Conservation (phyloP, 2,888 invertebrate genomes). For the Marronus borbonicus region DNA sequence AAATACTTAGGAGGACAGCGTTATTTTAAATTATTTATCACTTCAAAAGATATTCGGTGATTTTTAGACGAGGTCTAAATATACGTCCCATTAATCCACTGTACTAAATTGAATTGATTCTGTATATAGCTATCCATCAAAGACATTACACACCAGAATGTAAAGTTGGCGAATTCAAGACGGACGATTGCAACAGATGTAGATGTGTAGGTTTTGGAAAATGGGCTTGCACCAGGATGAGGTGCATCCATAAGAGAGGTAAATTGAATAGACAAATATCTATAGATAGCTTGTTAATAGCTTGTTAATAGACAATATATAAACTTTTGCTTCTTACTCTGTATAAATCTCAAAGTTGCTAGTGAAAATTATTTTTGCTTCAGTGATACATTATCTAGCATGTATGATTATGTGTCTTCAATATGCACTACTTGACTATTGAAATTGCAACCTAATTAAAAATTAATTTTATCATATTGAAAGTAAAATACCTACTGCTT, state of each 20-base stretch:
- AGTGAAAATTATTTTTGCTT: too few species aligned
- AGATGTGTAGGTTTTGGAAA: constrained; percentile 62
- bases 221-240: constrained; percentile 69
- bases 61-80: too few species aligned
- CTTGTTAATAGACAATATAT: not conserved
- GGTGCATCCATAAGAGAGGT: constrained; percentile 66
- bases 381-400: too few species aligned
- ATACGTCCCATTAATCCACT: not conserved
- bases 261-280: constrained; percentile 6
- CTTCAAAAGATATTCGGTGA: too few species aligned
- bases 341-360: not conserved
- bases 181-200: constrained; percentile 59
- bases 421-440: too few species aligned
- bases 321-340: not conserved
- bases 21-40: too few species aligned
- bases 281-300: not conserved
- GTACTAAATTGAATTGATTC: not conserved
- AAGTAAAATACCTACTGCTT: too few species aligned
- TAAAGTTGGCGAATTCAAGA: constrained; percentile 53
- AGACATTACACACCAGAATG: constrained; percentile 50
- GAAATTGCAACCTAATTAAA: too few species aligned
- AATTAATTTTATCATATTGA: too few species aligned
- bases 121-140: not conserved
- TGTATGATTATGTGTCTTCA: too few species aligned
- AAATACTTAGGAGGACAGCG: too few species aligned